These are phyloP conservation scores for Larimichthys crocea DNA, from an alignment of 2,113 vertebrate species.

Conservation along the genomic window DNA sequence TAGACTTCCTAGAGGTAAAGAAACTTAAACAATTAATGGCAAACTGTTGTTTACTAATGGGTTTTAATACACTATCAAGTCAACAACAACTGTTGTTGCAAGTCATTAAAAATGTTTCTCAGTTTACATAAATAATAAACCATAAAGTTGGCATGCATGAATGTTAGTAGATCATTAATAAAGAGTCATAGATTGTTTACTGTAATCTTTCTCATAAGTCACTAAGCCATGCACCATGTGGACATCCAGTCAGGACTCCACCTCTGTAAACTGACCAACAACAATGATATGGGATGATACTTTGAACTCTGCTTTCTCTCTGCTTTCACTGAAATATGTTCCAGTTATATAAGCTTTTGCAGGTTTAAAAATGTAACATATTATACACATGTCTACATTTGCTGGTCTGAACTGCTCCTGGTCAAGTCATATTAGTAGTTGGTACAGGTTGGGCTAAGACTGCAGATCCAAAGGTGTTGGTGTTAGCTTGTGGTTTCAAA, in stretches of 20 bases:
- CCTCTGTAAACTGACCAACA: neutral
- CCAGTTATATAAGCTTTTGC: neutral
- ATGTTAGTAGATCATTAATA: conserved; percentile 12
- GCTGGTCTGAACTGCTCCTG: too few relatives aligned
- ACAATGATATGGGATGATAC: neutral
- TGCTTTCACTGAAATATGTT: neutral
- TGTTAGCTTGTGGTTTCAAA: neutral
- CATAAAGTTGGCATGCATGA: neutral
- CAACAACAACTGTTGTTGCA: neutral
- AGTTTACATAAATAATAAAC: neutral
- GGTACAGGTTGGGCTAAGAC: too few relatives aligned
- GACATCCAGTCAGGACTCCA: neutral
- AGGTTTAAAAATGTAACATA: conserved; percentile 24
- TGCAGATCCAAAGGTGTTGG: too few relatives aligned
- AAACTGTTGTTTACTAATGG: neutral
- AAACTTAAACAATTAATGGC: neutral
- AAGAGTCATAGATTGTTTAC: neutral
- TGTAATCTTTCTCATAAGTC: neutral
- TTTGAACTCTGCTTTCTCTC: neutral
- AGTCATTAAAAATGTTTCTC: neutral
- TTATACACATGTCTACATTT: too few relatives aligned
- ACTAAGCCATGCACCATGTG: neutral
- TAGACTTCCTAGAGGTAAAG: neutral
- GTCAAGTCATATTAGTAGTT: too few relatives aligned
- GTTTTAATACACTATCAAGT: neutral